phyloP scores from a whole-genome alignment of 2,888 invertebrate genomes.

The Anthophora plumipes region DNA sequence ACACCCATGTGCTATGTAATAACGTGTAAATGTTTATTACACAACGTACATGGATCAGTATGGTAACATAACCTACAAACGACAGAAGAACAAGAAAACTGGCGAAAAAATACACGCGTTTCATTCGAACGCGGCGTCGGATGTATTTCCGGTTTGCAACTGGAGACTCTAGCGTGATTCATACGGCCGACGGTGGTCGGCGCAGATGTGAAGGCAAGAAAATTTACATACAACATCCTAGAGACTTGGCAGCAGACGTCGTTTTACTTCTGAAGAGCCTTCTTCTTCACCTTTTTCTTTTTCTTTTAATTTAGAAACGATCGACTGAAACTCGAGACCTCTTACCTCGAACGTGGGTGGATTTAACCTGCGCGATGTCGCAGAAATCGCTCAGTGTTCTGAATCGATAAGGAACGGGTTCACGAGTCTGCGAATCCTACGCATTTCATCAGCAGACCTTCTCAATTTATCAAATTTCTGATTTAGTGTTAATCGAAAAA shows the following conservation, averaged over 20 bases:
- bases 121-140: slow-evolving; percentile 44
- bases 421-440: background rate
- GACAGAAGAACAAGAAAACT: background rate
- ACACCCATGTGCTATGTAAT: no score
- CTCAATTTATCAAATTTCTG: background rate
- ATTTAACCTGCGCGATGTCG: slow-evolving; percentile 6
- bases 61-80: background rate
- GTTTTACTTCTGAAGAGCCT: slow-evolving; percentile 14
- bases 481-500: background rate
- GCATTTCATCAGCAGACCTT: background rate
- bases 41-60: background rate
- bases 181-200: slow-evolving; percentile 40
- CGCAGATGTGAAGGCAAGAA: slow-evolving; percentile 47
- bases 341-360: slow-evolving; percentile 48
- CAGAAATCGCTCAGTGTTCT: slow-evolving; percentile 19
- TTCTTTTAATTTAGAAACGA: slow-evolving; percentile 31
- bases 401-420: slow-evolving; percentile 25
- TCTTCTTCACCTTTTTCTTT: slow-evolving; percentile 36
- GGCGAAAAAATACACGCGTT: slow-evolving; percentile 18
- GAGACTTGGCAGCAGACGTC: slow-evolving; percentile 51
- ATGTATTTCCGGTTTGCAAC: slow-evolving; percentile 69
- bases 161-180: slow-evolving; percentile 65
- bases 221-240: slow-evolving; percentile 66
- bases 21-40: background rate
- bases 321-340: slow-evolving; percentile 62